Evolutionary conservation across 2,113 vertebrate genomes (phyloP).

Genomic region (Machaerirhynchus nigripectus): DNA sequence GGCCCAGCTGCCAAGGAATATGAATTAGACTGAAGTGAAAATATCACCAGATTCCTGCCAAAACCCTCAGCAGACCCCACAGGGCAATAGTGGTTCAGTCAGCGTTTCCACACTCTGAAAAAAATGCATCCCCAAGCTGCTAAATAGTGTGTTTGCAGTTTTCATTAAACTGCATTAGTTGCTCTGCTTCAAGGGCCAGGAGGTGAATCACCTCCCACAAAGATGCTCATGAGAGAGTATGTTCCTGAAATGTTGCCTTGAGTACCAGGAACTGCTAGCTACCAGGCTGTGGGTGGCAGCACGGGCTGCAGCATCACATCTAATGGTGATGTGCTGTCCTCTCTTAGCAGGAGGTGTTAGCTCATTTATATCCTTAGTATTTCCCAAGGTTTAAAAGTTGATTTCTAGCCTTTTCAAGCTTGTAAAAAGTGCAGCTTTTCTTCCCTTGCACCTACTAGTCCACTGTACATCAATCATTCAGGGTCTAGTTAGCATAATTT

Average conservation of each 20-base stretch:
- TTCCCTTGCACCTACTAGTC: not conserved
- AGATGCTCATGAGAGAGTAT: not conserved
- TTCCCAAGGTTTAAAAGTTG: not conserved
- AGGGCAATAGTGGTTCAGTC: not conserved
- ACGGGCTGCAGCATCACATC: not conserved
- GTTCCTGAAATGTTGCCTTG: not conserved
- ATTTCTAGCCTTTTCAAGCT: not conserved
- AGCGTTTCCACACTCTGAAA: not conserved
- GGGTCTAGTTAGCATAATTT: not conserved
- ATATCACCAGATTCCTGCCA: not conserved
- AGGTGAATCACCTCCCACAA: not conserved
- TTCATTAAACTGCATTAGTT: not conserved
- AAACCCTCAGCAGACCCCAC: not conserved
- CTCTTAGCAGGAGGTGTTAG: not conserved
- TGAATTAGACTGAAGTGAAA: not conserved
- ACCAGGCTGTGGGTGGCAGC: not conserved
- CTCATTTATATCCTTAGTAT: not conserved
- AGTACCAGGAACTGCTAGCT: not conserved
- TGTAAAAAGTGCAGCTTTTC: not conserved
- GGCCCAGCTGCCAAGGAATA: not conserved
- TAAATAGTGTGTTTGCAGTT: not conserved
- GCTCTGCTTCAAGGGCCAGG: not conserved
- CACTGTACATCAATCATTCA: not conserved
- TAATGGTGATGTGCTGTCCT: not conserved
- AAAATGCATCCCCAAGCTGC: accelerated